Base-by-base conservation (phyloP, 2,888 invertebrate genomes). In the Leptinotarsa rubiginosa region DNA sequence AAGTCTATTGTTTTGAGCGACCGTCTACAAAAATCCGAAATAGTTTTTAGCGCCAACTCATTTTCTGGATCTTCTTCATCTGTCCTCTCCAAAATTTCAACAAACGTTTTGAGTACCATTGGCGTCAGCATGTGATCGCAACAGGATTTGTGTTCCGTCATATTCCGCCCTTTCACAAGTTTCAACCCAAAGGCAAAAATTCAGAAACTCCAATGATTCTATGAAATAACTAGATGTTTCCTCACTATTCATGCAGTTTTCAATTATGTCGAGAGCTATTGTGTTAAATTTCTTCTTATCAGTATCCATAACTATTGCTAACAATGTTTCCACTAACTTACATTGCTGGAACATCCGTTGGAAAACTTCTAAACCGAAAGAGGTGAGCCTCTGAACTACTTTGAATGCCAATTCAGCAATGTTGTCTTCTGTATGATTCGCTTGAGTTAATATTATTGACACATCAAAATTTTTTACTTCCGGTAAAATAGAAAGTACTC, bases 101-200 rank as follows among this genome's bases (percentile, higher is more conserved):
- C 65, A 15, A 85, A 59, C 50, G 79, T 81, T 66, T 78, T 78
- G 2, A 85, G 73, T 5, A 85, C 80, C 18, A 77, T 76, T 5
- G 84, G 82, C 4, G 83, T 84, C 20, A 85, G 69, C 83, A 86
- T 84, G 69, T 81, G 81, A 54, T 84, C 82, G 66, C 85, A 85
- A 72, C 85, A 85, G 72, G 84, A 85, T 62, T 81, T 83, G 65
- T 86, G 85, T 18, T 79, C 77, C 4, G 82, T 80, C 82, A 86
- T 81, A 68, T 85, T 85, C n/a, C n/a, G n/a, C 78, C 7, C 75
- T 74, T 47, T 80, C 78, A 66, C 85, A 85, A 4, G 72, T 80
- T 75, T 83, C 84, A 3, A 81, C 80, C 85, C 85, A 86, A 41
- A 81, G 77, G 31, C 83, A 82, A 59, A 85, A 82, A 70, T 83